Base-by-base conservation (phyloP, 2,888 invertebrate species). In the Synergus japonicus region DNA sequence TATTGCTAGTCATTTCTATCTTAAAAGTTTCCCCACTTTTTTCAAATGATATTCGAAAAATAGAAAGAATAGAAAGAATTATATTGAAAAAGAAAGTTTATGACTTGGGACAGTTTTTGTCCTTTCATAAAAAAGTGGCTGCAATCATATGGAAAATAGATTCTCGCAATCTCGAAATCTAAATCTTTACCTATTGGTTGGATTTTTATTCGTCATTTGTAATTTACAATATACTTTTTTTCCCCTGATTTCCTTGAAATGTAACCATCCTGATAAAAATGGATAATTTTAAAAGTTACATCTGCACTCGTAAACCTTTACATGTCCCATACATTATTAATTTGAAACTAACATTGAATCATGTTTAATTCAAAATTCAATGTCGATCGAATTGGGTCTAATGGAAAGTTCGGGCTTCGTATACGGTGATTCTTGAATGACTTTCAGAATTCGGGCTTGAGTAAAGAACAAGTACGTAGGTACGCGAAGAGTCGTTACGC, bases 401-500 rank as follows among this genome's bases (percentile, higher is more conserved):
- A 22, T 60, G 22, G 60, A 60, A 60, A 60, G 18, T 60, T 22
- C 10, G 22, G 22, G 18, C 4, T 10, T 60, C 18, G 60, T 60
- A 60, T 22, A 4, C 22, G 60, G 10, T 60, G 10, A 60, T 60
- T 60, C 22, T 18, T 60, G 22, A 3, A 18, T 60, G 60, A 60
- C 60, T 60, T 60, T 18, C 60, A 60, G 22, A 60, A 18, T 60
- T 2, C 22, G 10, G 60, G 60, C 18, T 58, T 58, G 60, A 60
- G 60, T 60, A 12, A 60, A 60, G 12, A 60, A 3, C 10, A 18
- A 22, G 60, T 60, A 22, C 60, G 10, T 18, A 60, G 18, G 60
- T 60, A 60, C n/a, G 60, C 12, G 60, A 60, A 60, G 60, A 60
- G 10, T 60, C 60, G 60, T 18, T 60, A n/a, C 60, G 60, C 60